A percentile compares a stretch with the other conserved stretches of the same genome.
phyloP scores from a whole-genome alignment of 2,797 vertebrate species.

The Anguilla pacifica region DNA sequence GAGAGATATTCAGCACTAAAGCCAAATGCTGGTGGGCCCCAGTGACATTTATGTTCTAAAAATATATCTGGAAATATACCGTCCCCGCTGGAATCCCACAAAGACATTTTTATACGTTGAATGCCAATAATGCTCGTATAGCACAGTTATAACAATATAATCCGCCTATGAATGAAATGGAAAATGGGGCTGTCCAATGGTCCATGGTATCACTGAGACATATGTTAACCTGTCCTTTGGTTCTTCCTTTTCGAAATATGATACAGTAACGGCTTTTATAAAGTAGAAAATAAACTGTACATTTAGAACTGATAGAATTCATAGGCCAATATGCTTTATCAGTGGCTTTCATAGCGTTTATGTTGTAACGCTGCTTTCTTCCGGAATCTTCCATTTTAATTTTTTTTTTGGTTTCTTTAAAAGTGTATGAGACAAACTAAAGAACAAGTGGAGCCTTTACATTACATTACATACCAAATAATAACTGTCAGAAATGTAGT shows the following conservation, averaged over 20 bases:
- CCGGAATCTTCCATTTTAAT: not conserved
- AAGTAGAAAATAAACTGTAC: not conserved
- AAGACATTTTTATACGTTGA: not conserved
- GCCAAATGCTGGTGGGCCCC: not conserved
- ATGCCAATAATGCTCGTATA: slow-evolving; percentile 3
- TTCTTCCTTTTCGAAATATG: slow-evolving; percentile 17
- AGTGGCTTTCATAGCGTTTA: not conserved
- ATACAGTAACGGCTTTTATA: slow-evolving; percentile 44
- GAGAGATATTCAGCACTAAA: not conserved
- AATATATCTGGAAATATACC: not conserved
- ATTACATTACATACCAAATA: slow-evolving; percentile 7
- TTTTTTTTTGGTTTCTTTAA: slow-evolving; percentile 31
- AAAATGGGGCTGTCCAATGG: slow-evolving; percentile 20
- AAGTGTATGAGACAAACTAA: slow-evolving; percentile 33
- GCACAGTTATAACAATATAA: slow-evolving; percentile 4
- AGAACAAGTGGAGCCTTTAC: slow-evolving; percentile 37
- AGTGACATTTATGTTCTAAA: not conserved
- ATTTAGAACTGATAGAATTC: not conserved
- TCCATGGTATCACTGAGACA: slow-evolving; percentile 24
- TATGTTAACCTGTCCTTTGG: slow-evolving; percentile 25
- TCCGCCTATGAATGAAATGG: slow-evolving; percentile 1
- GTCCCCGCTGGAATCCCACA: not conserved
- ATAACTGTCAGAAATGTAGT: not conserved
- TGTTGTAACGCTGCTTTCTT: not conserved
- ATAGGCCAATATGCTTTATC: not conserved